Percentiles rank a stretch among this genome's conserved stretches.
These are phyloP conservation scores for Pseudococcus viburni DNA, from an alignment of 2,888 invertebrate genomes.

Conservation along the genomic window DNA sequence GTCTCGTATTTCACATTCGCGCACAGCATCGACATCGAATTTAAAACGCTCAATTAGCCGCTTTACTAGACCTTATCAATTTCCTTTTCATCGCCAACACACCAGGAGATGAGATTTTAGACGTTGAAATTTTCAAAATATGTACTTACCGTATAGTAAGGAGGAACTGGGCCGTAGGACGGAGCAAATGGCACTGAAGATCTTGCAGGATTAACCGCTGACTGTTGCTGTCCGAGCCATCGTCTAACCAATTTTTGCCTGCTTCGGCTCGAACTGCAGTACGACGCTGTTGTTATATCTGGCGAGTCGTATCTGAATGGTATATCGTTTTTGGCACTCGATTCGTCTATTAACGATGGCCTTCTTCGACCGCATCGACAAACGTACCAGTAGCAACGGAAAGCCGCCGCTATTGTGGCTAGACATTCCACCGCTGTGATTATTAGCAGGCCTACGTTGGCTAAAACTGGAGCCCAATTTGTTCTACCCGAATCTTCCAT, in stretches of 20 bases:
- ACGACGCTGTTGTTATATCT: slow-evolving; percentile 67
- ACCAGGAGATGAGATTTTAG: not conserved
- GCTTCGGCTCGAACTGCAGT: slow-evolving; percentile 67
- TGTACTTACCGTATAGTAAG: slow-evolving; percentile 66
- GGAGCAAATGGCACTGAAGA: slow-evolving; percentile 61
- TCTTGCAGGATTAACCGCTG: slow-evolving; percentile 56
- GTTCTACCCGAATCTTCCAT: slow-evolving; percentile 57
- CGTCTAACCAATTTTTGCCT: slow-evolving; percentile 68
- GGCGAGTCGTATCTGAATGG: slow-evolving; percentile 59
- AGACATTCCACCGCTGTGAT: slow-evolving; percentile 68
- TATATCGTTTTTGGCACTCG: slow-evolving; percentile 13
- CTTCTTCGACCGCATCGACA: slow-evolving; percentile 68
- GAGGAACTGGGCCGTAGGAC: slow-evolving; percentile 63
- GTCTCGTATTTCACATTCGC: not conserved
- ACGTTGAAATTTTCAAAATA: not conserved
- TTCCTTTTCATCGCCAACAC: not conserved
- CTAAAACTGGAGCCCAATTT: slow-evolving; percentile 69
- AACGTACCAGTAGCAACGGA: slow-evolving; percentile 69
- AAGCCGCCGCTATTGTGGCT: slow-evolving; percentile 68
- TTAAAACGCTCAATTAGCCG: slow-evolving; percentile 57
- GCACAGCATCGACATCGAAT: slow-evolving; percentile 2
- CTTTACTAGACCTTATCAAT: slow-evolving; percentile 62
- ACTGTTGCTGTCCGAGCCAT: slow-evolving; percentile 68
- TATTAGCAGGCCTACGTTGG: slow-evolving; percentile 69
- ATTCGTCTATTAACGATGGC: slow-evolving; percentile 21